phyloP scores from a whole-genome alignment of 2,797 vertebrate species.

The Momotus momota region DNA sequence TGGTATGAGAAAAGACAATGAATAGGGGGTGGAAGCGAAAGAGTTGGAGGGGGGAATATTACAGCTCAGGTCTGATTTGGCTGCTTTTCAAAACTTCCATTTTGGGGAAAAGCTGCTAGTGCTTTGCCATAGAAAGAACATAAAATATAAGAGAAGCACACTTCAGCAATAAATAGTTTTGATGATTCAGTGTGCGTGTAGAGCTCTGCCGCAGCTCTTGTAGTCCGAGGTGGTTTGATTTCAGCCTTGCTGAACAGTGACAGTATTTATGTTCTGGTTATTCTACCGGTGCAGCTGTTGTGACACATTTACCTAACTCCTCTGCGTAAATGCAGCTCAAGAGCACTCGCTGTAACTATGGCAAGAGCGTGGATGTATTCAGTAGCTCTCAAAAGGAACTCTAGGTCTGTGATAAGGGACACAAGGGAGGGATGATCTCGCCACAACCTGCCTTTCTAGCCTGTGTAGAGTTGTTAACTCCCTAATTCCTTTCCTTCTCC shows the following conservation, averaged over 20 bases:
- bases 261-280: slow-evolving; percentile 10
- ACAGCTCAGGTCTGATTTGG: background rate
- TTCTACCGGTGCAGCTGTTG: slow-evolving; percentile 2
- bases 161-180: background rate
- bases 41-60: background rate
- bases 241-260: background rate
- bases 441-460: background rate
- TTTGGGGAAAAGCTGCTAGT: background rate
- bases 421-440: background rate
- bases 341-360: background rate
- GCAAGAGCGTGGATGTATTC: background rate
- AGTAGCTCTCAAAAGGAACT: background rate
- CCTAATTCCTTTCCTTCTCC: background rate
- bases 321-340: background rate
- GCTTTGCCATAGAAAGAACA: background rate
- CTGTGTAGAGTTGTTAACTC: background rate
- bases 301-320: background rate
- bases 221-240: background rate
- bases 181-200: background rate
- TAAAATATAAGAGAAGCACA: background rate
- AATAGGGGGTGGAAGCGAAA: too few relatives aligned
- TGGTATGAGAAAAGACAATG: background rate
- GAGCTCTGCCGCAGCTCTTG: background rate
- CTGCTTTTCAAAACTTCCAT: background rate
- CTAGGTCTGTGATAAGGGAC: background rate